These are phyloP conservation scores for Dasysyrphus tricinctus DNA, from an alignment of 2,888 invertebrate genomes.

Conservation along the genomic window DNA sequence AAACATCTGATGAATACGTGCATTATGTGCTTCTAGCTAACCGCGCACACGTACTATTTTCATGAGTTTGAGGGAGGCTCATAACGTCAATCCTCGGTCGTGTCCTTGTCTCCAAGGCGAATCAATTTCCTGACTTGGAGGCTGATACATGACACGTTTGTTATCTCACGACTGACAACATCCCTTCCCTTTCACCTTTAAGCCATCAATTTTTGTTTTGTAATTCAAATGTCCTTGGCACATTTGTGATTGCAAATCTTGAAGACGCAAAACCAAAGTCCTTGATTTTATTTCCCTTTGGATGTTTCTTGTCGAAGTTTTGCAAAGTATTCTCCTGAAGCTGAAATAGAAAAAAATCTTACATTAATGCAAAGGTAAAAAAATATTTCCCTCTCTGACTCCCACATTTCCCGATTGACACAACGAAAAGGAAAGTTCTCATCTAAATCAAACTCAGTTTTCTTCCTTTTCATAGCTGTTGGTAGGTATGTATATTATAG, in stretches of 20 bases:
- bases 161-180: constrained; percentile 36
- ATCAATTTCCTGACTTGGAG: constrained; percentile 59
- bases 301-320: constrained; percentile 26
- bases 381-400: constrained; percentile 8
- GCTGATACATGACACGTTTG: constrained; percentile 56
- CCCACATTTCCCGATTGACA: constrained; percentile 47
- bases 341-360: constrained; percentile 1
- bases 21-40: constrained; percentile 24
- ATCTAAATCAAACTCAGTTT: constrained; percentile 51
- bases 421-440: constrained; percentile 60
- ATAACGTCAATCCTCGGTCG: background rate
- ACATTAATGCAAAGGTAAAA: constrained; percentile 24
- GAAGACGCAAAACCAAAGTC: constrained; percentile 38
- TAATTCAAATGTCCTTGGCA: constrained; percentile 60
- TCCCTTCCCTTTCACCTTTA: constrained; percentile 12
- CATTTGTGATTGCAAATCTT: constrained; percentile 61
- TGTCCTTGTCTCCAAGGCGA: constrained; percentile 40
- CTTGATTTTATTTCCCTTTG: constrained; percentile 44
- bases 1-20: constrained; percentile 54
- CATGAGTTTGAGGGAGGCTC: constrained; percentile 42
- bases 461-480: constrained; percentile 24
- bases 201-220: constrained; percentile 22
- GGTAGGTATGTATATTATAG: constrained; percentile 12
- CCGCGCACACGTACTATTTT: constrained; percentile 42
- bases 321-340: constrained; percentile 16